Base-by-base conservation (phyloP, 2,888 invertebrate genomes). In the Stenodera caucasica region DNA sequence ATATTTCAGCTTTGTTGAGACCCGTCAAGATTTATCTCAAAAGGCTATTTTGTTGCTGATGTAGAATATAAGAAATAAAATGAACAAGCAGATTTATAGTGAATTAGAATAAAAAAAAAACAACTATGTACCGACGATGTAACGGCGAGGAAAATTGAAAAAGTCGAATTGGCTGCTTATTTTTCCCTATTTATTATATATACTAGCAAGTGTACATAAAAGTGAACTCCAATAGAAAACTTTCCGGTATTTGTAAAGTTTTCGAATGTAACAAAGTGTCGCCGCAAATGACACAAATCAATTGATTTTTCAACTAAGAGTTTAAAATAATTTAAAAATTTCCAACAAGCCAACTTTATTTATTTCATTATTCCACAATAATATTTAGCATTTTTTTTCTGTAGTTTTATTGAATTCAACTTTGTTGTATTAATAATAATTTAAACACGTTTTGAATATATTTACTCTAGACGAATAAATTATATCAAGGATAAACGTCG, bases 141-240 rank as follows among this genome's bases (percentile, higher is more conserved):
- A 45, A 45, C 23, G 45, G 21, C n/a, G 45, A 12, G n/a, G 53
- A 50, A 54, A 58, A 58, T 53, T 33, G 50, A 51, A 57, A 55
- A 57, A 53, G 53, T 56, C 52, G 15, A 59, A 60, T 56, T 30
- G 30, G 9, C 50, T 53, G 54, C 9, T 45, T 45, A 6, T 23
- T 23, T 23, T 26, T 26, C 26, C 7, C 26, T 23, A 6, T 23
- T 15, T 37, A 59, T 59, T 55, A 60, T 60, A 55, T 50, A 52
- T 45, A 37, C 53, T 51, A 49, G 53, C 53, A 55, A 49, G 50
- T 52, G 30, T 55, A 55, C 52, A 60, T 56, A 60, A 45, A 53
- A 60, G 21, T 45, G 18, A 45, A 23, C 12, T 12, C 23, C 12
- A 1, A 23, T 45, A 12, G 45, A 23, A 23, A 45, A 45, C 21